Base-by-base conservation (phyloP, 2,888 invertebrate genomes). In the Argyresthia goedartella region DNA sequence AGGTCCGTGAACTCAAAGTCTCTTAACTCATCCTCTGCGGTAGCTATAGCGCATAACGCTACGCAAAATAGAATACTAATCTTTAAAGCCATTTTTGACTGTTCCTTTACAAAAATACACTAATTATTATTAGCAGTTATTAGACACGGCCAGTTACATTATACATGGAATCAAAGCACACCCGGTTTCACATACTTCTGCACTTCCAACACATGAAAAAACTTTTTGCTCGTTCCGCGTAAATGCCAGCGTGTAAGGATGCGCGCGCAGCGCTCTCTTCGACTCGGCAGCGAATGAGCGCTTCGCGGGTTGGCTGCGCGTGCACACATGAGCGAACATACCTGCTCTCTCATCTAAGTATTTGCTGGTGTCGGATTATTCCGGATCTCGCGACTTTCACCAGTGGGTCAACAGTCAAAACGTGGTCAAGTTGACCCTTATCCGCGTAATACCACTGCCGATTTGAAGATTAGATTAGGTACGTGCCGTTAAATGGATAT, bases 311-410 rank as follows among this genome's bases (percentile, higher is more conserved):
- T 6, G 25, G 6, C 25, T 25, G 25, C 69, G 66, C 69, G 70
- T 75, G 64, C 66, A 64, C 65, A 69, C 73, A 72, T 71, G 69
- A 67, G 66, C 65, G 65, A 66, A 15, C 48, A 48, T 36, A 25
- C 25, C 25, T 15, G 25, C 65, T 67, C 75, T 73, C 73, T 69
- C 73, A 71, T 74, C 71, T 70, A 57, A 66, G 69, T 64, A 63
- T 73, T 68, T 70, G 70, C 76, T 68, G 69, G 72, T 78, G 78
- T 79, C 77, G 75, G 75, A 73, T 80, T 71, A 65, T 79, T 62
- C 85, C 84, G 84, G 85, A 85, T 77, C 81, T 82, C 59, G 55
- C 66, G 60, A 76, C 84, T 85, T 84, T 84, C 84, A 73, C 85
- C 69, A 53, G 50, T 42, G 50, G 41, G 42, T 33, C 50, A 25